Base-by-base conservation (phyloP, 2,888 invertebrate species). In the Noctuana brunneofusca region DNA sequence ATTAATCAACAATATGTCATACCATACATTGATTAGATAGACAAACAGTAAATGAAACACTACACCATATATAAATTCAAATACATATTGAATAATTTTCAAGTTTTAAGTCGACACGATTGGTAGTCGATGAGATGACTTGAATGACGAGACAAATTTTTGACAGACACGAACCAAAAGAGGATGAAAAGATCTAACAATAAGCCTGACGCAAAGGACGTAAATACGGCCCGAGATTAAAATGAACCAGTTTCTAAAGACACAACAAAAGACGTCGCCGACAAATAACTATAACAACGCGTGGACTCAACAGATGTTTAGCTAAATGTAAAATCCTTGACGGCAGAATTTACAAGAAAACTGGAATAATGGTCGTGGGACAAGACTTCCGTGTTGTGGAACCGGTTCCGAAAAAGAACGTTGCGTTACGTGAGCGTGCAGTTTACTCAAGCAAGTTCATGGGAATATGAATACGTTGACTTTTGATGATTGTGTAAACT, bases 291-390 rank as follows among this genome's bases (percentile, higher is more conserved):
- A 69, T 71, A 73, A 75, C 75, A 74, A 71, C 71, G 71, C 70
- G 72, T 53, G 54, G 74, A 76, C 74, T 69, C 71, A 80, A 76
- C 84, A 83, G 83, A 83, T 84, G 84, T 78, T 72, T 62, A 66
- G 49, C 35, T 59, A 48, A 48, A 60, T 53, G 30, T 32, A n/a
- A 32, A 48, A 32, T 24, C 12, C 59, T 60, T 59, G 63, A 56
- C 55, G 41, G 49, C 38, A 55, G 63, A 69, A 71, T 74, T 84
- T 81, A 76, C 76, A 79, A 69, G 76, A 83, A 86, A 87, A 83
- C 82, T 78, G 81, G 81, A 86, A 81, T 82, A 80, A 75, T 76
- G 78, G 73, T 68, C 78, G 83, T 83, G 81, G 71, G 85, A 83
- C 73, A 73, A 64, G 71, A 71, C 84, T 89, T 89, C 89, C 89